Evolutionary conservation across 2,113 vertebrate species (phyloP).

Genomic region (Myiopsitta monachus): DNA sequence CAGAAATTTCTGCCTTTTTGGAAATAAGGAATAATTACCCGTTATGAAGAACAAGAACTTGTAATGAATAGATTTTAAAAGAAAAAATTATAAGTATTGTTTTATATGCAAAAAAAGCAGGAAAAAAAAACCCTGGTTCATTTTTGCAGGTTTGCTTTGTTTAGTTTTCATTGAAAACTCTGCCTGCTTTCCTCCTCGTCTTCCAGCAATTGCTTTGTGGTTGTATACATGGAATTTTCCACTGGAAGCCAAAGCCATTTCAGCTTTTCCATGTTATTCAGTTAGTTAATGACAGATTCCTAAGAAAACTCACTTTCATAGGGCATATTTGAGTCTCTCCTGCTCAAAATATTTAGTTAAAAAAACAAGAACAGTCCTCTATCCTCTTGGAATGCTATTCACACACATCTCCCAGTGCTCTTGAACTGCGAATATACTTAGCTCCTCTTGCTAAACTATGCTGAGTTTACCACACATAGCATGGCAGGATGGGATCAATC

Average conservation of each 20-base stretch:
- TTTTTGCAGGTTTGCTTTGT: not conserved
- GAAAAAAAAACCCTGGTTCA: not conserved
- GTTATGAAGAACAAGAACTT: not conserved
- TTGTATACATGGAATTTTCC: not conserved
- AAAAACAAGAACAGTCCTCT: not conserved
- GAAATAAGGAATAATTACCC: not conserved
- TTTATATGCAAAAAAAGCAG: not conserved
- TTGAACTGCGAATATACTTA: not conserved
- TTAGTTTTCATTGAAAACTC: not conserved
- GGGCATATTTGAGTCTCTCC: not conserved
- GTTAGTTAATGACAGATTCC: not conserved
- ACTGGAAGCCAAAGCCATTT: not conserved
- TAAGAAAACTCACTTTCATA: not conserved
- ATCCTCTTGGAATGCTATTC: not conserved
- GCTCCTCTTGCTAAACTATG: not conserved
- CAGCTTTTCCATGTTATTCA: not conserved
- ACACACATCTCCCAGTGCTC: not conserved
- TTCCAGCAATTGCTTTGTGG: not conserved
- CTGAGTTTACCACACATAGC: fast-evolving
- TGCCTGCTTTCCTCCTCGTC: not conserved
- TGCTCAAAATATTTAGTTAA: not conserved
- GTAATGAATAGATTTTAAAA: not conserved
- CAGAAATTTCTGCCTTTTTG: not conserved
- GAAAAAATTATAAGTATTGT: not conserved
- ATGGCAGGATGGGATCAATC: not conserved